Base-by-base conservation (phyloP, 2,113 vertebrate genomes). In the Tachycineta bicolor region DNA sequence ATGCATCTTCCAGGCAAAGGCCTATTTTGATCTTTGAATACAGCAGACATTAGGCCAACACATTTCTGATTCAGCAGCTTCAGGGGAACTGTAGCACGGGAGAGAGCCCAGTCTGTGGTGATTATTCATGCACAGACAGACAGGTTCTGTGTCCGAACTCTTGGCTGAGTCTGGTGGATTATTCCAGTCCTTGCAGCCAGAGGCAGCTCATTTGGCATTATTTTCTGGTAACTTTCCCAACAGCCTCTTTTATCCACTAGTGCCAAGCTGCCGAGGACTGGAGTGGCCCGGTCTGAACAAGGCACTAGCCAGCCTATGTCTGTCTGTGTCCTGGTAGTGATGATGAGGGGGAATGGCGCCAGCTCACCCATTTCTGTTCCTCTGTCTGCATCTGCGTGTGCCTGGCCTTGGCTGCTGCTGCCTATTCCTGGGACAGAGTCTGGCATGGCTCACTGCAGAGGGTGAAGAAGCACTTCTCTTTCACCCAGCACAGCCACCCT, bases 321-420 rank as follows among this genome's bases (percentile, higher is more conserved):
- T 60, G 26, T 24, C 28, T 9, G 59, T 26, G 47, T 69, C 55
- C 26, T 9, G 13, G 12, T 68, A 52, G 20, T 44, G 71, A 24
- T 8, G 71, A 46, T 34, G 37, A 83, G 44, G 49, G 8, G 12
- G 14, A 11, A 29, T 1, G 4, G n/a, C 31, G 43, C 16, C 12
- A 71, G 41, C 29, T 26, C 44, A 59, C 13, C 14, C 17, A 0
- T 41, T 60, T n/a, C 15, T 0, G 0, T 53, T 43, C 37, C 41
- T 18, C 24, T 4, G 4, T 6, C 1, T 4, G 39, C 47, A 17
- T 71, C 24, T 44, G 14, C 43, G 3, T n/a, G 55, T 14, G 22
- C n/a, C 33, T 12, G 2, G 53, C 37, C 34, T 24, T 55, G 63
- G 79, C 71, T 59, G 46, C 53, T 58, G 17, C 58, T 41, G 44